Percentiles rank a stretch among this genome's conserved stretches.
Conservation (phyloP, 2,888 invertebrate genomes). For the Pollenia griseotomentosa region DNA sequence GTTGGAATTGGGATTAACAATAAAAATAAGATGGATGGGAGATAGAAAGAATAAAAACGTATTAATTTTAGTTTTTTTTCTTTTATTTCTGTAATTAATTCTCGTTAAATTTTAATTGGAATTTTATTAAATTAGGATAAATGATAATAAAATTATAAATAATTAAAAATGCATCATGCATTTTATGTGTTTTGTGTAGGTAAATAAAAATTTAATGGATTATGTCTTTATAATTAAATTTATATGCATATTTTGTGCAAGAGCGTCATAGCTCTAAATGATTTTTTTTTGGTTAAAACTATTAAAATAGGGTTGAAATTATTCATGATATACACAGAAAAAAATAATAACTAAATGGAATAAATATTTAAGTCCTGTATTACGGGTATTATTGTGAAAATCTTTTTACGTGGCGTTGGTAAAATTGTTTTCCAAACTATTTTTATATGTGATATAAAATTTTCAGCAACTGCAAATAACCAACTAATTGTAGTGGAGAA, state of each 20-base stretch:
- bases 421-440: no score
- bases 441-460: no score
- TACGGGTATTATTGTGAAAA: no score
- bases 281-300: no score
- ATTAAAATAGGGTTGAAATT: no score
- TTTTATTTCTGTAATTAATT: conserved; percentile 14
- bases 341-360: no score
- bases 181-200: background rate
- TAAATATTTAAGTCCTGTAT: no score
- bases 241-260: background rate
- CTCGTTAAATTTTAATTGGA: conserved; percentile 27
- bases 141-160: conserved; percentile 46
- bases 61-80: conserved; percentile 22
- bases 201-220: background rate
- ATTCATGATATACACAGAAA: no score
- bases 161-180: conserved; percentile 34
- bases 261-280: background rate
- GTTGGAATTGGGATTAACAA: background rate
- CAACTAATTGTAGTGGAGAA: no score
- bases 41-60: background rate
- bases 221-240: background rate
- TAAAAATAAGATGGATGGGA: background rate
- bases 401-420: no score
- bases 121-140: conserved; percentile 31
- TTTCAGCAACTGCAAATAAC: no score